Evolutionary conservation across 1,140 invertebrate species (phyloP).

Genomic region (Episyrphus balteatus): DNA sequence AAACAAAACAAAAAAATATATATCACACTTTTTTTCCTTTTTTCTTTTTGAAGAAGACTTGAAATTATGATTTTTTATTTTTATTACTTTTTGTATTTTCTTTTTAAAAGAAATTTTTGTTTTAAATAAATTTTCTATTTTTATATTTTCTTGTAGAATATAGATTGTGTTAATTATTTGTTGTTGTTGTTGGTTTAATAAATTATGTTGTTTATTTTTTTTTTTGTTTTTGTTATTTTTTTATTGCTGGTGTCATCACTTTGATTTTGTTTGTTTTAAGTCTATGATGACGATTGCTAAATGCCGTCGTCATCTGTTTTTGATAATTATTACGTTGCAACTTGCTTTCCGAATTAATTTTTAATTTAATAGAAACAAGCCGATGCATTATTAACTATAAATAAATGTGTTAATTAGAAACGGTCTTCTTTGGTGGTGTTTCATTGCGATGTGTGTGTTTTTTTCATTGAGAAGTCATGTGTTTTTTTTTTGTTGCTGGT

Average conservation of each 20-base stretch:
- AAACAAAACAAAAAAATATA: too few relatives aligned
- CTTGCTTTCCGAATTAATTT: conserved; percentile 8
- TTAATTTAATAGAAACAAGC: conserved; percentile 9
- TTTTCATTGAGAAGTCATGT: not conserved
- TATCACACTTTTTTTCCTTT: too few relatives aligned
- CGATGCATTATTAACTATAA: conserved; percentile 3
- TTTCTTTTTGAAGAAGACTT: too few relatives aligned
- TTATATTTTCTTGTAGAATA: too few relatives aligned
- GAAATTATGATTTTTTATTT: too few relatives aligned
- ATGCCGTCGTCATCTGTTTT: conserved; percentile 5
- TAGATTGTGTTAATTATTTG: not conserved
- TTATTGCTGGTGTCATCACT: not conserved
- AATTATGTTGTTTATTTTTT: conserved; percentile 4
- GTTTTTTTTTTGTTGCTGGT: not conserved
- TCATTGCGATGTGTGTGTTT: not conserved
- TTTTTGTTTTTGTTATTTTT: conserved; percentile 6
- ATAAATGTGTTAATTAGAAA: not conserved
- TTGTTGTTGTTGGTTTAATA: not conserved
- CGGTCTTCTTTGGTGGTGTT: not conserved
- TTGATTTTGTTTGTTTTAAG: not conserved
- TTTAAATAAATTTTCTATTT: too few relatives aligned
- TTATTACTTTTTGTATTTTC: too few relatives aligned
- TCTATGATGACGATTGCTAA: not conserved
- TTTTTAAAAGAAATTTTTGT: too few relatives aligned
- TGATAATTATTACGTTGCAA: conserved; percentile 2